Conservation (phyloP, 2,113 vertebrate species). For the Lepus americanus region DNA sequence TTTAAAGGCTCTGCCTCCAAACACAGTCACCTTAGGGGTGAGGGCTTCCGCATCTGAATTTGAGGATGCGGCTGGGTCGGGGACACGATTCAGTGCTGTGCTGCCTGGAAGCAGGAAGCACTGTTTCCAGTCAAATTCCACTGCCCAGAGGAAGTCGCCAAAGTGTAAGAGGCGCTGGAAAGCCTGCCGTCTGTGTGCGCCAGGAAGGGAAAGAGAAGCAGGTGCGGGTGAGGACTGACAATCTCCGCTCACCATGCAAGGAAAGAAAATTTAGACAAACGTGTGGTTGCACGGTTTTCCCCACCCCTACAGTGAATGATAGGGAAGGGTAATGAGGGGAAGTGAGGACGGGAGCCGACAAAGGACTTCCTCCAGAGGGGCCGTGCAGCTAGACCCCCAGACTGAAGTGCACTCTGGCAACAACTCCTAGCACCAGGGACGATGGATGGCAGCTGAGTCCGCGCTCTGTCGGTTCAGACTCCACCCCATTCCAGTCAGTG, state of each 20-base stretch:
- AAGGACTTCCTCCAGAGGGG: neutral
- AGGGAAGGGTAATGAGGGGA: neutral
- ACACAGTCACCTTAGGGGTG: neutral
- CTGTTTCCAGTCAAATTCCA: neutral
- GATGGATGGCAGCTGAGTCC: neutral
- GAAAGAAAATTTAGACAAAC: neutral
- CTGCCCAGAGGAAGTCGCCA: neutral
- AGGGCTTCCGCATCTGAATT: neutral
- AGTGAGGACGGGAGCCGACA: neutral
- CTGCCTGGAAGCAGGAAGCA: neutral
- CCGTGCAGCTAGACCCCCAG: neutral
- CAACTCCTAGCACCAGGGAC: neutral
- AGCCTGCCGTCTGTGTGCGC: neutral
- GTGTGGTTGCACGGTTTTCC: neutral
- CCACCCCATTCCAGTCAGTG: neutral
- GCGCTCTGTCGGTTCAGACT: neutral
- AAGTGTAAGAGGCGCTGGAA: neutral
- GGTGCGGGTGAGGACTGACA: neutral
- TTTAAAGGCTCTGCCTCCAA: conserved; percentile 10
- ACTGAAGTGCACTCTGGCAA: neutral
- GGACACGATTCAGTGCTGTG: neutral
- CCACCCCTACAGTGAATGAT: neutral
- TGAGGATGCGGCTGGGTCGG: too few relatives aligned
- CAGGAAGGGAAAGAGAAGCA: neutral
- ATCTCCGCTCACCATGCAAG: neutral